phyloP scores from a whole-genome alignment of 2,888 invertebrate species.

The Hoplodrina blanda region DNA sequence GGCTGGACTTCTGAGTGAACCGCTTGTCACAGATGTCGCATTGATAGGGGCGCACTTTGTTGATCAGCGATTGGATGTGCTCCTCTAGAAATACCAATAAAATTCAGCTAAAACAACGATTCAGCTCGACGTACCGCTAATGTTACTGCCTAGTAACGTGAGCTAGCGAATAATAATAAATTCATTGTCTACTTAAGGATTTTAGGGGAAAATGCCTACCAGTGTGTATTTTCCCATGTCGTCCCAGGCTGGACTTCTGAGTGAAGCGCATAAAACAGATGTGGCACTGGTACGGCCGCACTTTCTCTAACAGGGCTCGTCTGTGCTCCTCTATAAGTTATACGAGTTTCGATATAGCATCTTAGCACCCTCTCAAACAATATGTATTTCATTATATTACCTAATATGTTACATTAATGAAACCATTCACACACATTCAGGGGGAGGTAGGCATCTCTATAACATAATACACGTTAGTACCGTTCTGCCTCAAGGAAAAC shows the following conservation, averaged over 20 bases:
- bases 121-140: conserved; percentile 79
- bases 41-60: conserved; percentile 92
- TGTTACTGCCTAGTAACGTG: conserved; percentile 85
- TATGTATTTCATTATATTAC: conserved; percentile 74
- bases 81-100: conserved; percentile 91
- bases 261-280: conserved; percentile 94
- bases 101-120: conserved; percentile 88
- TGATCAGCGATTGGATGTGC: conserved; percentile 91
- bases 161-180: conserved; percentile 83
- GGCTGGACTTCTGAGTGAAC: conserved; percentile 95
- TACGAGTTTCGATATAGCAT: conserved; percentile 89
- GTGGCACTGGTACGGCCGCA: conserved; percentile 93
- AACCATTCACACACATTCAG: conserved; percentile 87
- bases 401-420: conserved; percentile 75
- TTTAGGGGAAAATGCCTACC: conserved; percentile 91
- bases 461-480: conserved; percentile 74
- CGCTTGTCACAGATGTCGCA: conserved; percentile 95
- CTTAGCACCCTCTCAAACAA: conserved; percentile 83
- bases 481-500: conserved; percentile 85
- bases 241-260: conserved; percentile 94
- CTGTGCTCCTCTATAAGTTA: conserved; percentile 91
- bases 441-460: conserved; percentile 85
- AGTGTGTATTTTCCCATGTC: conserved; percentile 93
- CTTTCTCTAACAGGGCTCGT: conserved; percentile 91
- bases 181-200: conserved; percentile 88